phyloP scores from a whole-genome alignment of 2,797 vertebrate species.

The Peromyscus eremicus region DNA sequence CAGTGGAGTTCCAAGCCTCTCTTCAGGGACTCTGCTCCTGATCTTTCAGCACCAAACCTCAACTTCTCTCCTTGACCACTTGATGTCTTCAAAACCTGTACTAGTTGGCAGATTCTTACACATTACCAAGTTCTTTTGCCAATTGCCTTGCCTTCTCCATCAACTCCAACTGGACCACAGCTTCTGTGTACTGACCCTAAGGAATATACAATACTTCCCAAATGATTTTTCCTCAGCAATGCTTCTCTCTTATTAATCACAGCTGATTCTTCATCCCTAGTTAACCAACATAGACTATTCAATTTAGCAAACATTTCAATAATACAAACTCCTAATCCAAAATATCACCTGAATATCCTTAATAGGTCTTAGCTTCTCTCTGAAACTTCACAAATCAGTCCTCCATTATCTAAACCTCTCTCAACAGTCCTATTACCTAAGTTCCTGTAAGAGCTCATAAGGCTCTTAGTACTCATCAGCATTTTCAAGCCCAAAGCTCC shows the following conservation, averaged over 20 bases:
- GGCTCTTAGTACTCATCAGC: neutral
- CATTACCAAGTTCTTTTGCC: neutral
- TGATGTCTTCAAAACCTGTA: neutral
- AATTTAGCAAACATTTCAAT: neutral
- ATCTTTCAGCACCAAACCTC: neutral
- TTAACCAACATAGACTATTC: neutral
- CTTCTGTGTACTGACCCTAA: neutral
- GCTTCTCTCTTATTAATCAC: neutral
- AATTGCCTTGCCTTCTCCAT: neutral
- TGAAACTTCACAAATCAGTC: neutral
- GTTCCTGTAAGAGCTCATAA: neutral
- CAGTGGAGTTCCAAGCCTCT: neutral
- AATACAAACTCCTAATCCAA: neutral
- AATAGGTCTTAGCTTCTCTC: neutral
- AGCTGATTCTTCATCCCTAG: neutral
- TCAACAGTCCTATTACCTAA: neutral
- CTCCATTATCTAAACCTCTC: neutral
- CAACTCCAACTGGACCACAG: neutral
- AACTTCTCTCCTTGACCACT: neutral
- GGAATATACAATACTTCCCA: neutral
- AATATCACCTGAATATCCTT: neutral
- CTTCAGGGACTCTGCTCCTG: neutral
- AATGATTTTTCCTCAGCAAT: neutral
- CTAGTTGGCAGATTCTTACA: neutral
- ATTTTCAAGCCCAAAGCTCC: neutral